Conservation (phyloP, 2,797 vertebrate species). For the Ctenochaetus hawaiiensis region DNA sequence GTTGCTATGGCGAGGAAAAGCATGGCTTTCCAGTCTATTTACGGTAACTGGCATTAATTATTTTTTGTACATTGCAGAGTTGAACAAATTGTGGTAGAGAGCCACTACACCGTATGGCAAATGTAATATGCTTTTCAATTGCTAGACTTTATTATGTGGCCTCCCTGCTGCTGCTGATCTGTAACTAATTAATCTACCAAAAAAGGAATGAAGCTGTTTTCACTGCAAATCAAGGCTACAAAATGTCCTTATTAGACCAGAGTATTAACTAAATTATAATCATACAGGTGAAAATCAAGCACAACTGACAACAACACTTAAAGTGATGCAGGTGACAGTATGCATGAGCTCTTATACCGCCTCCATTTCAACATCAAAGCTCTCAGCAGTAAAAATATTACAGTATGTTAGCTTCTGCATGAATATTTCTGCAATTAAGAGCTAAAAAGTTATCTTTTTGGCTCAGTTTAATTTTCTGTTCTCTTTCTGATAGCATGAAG, state of each 20-base stretch:
- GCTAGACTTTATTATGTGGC: constrained; percentile 18
- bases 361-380: not conserved
- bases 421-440: too few relatives aligned
- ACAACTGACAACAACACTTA: too few relatives aligned
- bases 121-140: constrained; percentile 39
- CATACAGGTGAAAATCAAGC: not conserved
- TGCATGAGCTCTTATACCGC: not conserved
- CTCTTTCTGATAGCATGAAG: constrained; percentile 3
- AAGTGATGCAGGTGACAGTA: not conserved
- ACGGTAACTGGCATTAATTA: constrained; percentile 59
- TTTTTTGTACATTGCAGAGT: not conserved
- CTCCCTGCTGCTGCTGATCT: constrained; percentile 25
- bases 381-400: not conserved
- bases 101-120: constrained; percentile 19
- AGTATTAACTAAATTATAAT: not conserved
- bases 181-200: constrained; percentile 15
- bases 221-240: not conserved
- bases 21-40: constrained; percentile 74
- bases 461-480: not conserved
- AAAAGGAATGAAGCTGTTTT: constrained; percentile 19
- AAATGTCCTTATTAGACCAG: constrained; percentile 21
- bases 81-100: too few relatives aligned
- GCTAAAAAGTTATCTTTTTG: not conserved
- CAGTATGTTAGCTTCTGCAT: too few relatives aligned
- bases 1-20: constrained; percentile 81